A percentile compares a stretch with the other conserved stretches of the same genome.
Conservation (phyloP, 2,113 vertebrate genomes). For the Tauraco erythrolophus region DNA sequence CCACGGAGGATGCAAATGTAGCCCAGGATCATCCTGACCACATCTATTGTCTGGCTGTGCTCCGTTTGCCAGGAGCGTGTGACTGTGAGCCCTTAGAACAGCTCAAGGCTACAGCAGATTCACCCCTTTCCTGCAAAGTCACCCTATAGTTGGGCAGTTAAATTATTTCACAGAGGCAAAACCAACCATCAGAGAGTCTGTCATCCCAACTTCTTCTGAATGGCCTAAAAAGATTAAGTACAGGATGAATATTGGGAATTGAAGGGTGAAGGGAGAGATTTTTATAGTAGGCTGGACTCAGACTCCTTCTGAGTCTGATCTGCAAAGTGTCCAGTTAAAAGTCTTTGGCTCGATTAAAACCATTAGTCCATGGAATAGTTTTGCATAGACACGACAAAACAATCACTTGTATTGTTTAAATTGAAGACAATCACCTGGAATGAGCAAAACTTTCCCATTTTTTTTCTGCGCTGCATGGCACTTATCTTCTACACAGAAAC, state of each 20-base stretch:
- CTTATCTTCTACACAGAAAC: not conserved
- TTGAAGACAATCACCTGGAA: not conserved
- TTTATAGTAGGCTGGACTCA: not conserved
- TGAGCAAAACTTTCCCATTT: rapidly evolving
- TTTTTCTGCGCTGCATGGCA: not conserved
- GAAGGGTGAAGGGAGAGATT: not conserved
- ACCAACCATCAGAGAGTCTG: not conserved
- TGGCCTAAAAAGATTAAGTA: not conserved
- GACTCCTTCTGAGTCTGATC: not conserved
- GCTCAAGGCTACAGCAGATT: not conserved
- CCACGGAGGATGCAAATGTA: not conserved
- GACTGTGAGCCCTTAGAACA: not conserved
- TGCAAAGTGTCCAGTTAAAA: not conserved
- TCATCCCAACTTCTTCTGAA: not conserved
- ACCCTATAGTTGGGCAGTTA: no score
- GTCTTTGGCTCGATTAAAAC: not conserved
- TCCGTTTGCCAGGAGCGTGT: rapidly evolving
- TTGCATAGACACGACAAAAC: not conserved
- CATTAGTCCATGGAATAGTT: not conserved
- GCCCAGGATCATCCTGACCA: not conserved
- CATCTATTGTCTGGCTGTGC: not conserved
- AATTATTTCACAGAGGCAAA: not conserved
- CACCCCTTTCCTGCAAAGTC: not conserved
- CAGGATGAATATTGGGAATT: no score
- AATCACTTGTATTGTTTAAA: not conserved